Base-by-base conservation (phyloP, 2,797 vertebrate genomes). In the Aselliscus stoliczkanus region DNA sequence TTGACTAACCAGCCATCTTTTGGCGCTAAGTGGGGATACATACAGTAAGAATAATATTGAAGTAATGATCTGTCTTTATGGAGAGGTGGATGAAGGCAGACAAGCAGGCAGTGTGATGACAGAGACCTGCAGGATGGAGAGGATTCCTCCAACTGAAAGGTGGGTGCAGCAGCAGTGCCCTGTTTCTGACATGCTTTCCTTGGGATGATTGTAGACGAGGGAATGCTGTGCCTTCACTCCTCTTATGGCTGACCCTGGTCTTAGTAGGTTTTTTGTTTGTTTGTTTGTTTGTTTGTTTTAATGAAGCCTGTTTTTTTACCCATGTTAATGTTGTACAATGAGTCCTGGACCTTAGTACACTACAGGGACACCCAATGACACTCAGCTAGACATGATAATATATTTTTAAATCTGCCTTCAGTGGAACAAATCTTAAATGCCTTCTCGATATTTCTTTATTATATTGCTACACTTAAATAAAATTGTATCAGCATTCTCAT, bases 391-490 rank as follows among this genome's bases (percentile, higher is more conserved):
- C 15, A 2, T n/a, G 2, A 23, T 50, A 58, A 8, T 56, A 62
- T 70, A 34, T 58, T 58, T 79, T 39, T 86, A 37, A 4, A 70
- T 10, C 12, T 80, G 6, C 25, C 72, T 75, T 65, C 25, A 85
- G 1, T 76, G 39, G 31, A 80, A 60, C 58, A 47, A 25, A 64
- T 88, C 44, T 65, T 76, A 91, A 80, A 69, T 93, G 18, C 1
- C 47, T 67, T 79, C 31, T 72, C 44, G 34, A 85, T 58, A 82
- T 72, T 86, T 79, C 29, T 62, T 80, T 94, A 50, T 84, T 56
- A 62, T 65, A 88, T 75, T 65, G 1, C 23, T 39, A 47, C 27
- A 20, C 11, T 72, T 37, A 64, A 82, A 88, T 94, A 82, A 90
- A 65, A 84, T 65, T 54, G 11, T 10, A 70, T 21, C 23, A 18